Base-by-base conservation (phyloP, 2,113 vertebrate species). In the Ochotona princeps region DNA sequence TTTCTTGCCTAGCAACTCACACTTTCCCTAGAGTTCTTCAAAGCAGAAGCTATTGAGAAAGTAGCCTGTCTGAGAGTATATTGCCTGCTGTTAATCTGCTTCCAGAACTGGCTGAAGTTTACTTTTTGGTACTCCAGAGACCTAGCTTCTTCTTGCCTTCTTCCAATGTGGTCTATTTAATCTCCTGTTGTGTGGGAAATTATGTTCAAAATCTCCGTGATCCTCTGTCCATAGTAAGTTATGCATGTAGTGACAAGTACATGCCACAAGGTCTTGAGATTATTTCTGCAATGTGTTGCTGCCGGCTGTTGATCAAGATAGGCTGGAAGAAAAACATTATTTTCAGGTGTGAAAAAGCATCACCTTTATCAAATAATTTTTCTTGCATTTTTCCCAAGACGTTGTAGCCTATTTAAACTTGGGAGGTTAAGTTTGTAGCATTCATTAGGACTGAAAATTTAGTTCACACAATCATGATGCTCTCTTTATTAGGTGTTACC, bases 271-370 rank as follows among this genome's bases (percentile, higher is more conserved):
- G 98, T 98, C 98, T 98, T 97, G 97, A 98, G 98, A 99, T 99
- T 99, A 98, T 99, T 98, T 99, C 98, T 98, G 98, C 98, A 98
- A 99, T 98, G 99, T 99, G 99, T 99, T 98, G 99, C 98, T 98
- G 98, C 98, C 94, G 98, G 98, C 98, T 98, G 98, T 98, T 99
- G 98, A 99, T 99, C 99, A 99, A 98, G 98, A 98, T 96, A 97
- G 97, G 92, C 96, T 98, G 95, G 95, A 98, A 98, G 98, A 98
- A 98, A 98, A 98, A 98, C 98, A 99, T 99, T 99, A 99, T 99
- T 99, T 99, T 98, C 98, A 99, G 98, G 99, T 99, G 99, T 99
- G 99, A 99, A 99, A 99, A 99, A 98, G 98, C 97, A 96, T 99
- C 99, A 99, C 98, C 99, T 99, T 99, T 98, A 97, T 98, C 98